phyloP scores from a whole-genome alignment of 2,888 invertebrate genomes.

The Panzeria rudis region DNA sequence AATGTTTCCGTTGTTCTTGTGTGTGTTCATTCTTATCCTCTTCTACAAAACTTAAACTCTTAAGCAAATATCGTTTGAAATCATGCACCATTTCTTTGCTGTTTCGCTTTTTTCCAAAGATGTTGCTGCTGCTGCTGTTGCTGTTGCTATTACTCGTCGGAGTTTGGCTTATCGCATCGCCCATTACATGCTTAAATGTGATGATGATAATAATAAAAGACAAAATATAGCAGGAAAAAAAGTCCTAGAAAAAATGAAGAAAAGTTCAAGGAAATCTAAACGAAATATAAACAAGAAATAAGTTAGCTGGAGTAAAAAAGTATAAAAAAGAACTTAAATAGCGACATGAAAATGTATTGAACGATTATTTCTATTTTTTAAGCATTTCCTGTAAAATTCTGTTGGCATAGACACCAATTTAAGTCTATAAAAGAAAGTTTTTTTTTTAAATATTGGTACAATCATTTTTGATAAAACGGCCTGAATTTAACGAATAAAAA shows the following conservation, averaged over 20 bases:
- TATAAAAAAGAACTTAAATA: slow-evolving; percentile 24
- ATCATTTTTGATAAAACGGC: background rate
- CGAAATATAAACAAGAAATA: slow-evolving; percentile 52
- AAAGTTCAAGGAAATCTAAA: slow-evolving; percentile 54
- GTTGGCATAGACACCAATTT: slow-evolving; percentile 3
- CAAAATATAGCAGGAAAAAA: slow-evolving; percentile 33
- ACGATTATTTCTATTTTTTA: slow-evolving; percentile 46
- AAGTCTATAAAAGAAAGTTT: background rate
- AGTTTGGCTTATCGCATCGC: slow-evolving; percentile 67
- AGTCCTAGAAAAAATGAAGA: slow-evolving; percentile 2
- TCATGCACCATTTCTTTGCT: slow-evolving; percentile 49
- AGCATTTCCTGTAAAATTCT: slow-evolving; percentile 13
- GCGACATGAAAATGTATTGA: slow-evolving; percentile 58
- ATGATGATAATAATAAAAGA: slow-evolving; percentile 64
- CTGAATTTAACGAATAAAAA: background rate
- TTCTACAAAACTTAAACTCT: slow-evolving; percentile 56
- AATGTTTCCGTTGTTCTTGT: slow-evolving; percentile 11
- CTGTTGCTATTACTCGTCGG: slow-evolving; percentile 20
- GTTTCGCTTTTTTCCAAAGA: slow-evolving; percentile 1
- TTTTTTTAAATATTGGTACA: background rate
- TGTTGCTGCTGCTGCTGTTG: slow-evolving; percentile 15
- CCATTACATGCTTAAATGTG: slow-evolving; percentile 69
- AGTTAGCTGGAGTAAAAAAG: slow-evolving; percentile 4
- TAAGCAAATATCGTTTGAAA: slow-evolving; percentile 57
- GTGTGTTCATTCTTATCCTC: slow-evolving; percentile 20